Evolutionary conservation across 2,888 invertebrate genomes (phyloP).

Genomic region (Neria commutata): DNA sequence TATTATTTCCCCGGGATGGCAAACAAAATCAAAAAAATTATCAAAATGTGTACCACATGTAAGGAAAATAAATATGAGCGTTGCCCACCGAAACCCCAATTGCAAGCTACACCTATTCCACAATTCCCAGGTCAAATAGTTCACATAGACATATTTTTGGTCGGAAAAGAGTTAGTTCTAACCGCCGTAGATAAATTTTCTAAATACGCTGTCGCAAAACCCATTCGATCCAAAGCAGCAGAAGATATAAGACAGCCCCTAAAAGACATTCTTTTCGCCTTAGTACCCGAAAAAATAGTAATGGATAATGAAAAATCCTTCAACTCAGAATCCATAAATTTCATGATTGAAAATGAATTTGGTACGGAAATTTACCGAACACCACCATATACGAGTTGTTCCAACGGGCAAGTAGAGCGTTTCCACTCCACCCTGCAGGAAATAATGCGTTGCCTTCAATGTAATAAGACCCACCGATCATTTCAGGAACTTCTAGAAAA

Average conservation of each 20-base stretch:
- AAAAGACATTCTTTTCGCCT: not conserved
- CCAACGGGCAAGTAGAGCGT: slow-evolving; percentile 16
- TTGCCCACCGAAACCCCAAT: not conserved
- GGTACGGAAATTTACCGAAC: slow-evolving; percentile 1
- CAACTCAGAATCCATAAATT: slow-evolving; percentile 11
- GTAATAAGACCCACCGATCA: slow-evolving; percentile 1
- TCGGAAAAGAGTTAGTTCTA: not conserved
- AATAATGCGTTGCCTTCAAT: slow-evolving; percentile 14
- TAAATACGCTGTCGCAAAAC: not conserved
- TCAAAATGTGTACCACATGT: not conserved
- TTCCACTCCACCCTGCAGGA: slow-evolving; percentile 14
- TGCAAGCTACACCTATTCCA: not conserved
- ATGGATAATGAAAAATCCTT: slow-evolving; percentile 26
- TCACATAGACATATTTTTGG: not conserved
- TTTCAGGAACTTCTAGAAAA: slow-evolving; percentile 16
- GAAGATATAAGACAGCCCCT: slow-evolving; percentile 7
- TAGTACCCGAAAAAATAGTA: slow-evolving; percentile 14
- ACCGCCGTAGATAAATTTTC: slow-evolving; percentile 5
- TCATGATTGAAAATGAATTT: slow-evolving; percentile 16
- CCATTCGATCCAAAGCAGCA: not conserved
- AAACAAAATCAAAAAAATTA: not conserved
- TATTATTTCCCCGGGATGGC: not conserved
- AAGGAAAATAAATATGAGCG: not conserved
- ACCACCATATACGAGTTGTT: slow-evolving; percentile 7
- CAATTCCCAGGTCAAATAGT: not conserved